Conservation (phyloP, 2,888 invertebrate species). For the Acrocyrtus sp. region DNA sequence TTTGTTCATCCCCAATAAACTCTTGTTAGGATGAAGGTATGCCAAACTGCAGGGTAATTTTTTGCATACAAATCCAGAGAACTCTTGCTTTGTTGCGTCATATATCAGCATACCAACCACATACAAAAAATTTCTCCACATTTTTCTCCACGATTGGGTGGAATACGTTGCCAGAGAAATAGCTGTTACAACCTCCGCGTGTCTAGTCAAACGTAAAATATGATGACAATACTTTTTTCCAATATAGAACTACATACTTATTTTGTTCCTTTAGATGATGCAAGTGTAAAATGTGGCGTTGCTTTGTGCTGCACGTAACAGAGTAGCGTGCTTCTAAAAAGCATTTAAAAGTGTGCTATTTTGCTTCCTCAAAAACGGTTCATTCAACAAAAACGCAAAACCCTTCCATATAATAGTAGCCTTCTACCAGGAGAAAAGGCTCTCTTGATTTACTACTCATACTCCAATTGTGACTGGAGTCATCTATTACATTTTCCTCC, state of each 20-base stretch:
- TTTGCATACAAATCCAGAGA: not conserved
- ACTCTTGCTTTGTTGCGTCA: not conserved
- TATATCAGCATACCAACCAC: not conserved
- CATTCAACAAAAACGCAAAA: too few relatives aligned
- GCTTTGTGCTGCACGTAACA: too few relatives aligned
- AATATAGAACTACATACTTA: not conserved
- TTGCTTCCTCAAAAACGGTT: too few relatives aligned
- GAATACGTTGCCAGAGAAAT: too few relatives aligned
- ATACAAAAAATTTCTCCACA: too few relatives aligned
- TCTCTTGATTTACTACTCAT: slow-evolving; percentile 28
- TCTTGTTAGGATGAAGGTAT: not conserved
- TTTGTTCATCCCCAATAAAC: slow-evolving; percentile 1
- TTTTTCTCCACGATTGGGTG: too few relatives aligned
- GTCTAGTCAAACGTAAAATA: not conserved
- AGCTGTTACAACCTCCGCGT: not conserved
- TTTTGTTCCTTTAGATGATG: not conserved
- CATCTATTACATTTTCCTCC: not conserved
- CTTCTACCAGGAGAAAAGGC: too few relatives aligned
- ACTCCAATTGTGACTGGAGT: slow-evolving; percentile 1
- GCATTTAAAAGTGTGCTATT: too few relatives aligned
- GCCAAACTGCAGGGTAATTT: not conserved
- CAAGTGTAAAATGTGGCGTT: too few relatives aligned
- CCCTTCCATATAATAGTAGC: too few relatives aligned
- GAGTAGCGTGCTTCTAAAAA: too few relatives aligned
- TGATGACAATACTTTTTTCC: not conserved